These are phyloP conservation scores for Tetropium fuscum DNA, from an alignment of 2,888 invertebrate species.

Conservation along the genomic window DNA sequence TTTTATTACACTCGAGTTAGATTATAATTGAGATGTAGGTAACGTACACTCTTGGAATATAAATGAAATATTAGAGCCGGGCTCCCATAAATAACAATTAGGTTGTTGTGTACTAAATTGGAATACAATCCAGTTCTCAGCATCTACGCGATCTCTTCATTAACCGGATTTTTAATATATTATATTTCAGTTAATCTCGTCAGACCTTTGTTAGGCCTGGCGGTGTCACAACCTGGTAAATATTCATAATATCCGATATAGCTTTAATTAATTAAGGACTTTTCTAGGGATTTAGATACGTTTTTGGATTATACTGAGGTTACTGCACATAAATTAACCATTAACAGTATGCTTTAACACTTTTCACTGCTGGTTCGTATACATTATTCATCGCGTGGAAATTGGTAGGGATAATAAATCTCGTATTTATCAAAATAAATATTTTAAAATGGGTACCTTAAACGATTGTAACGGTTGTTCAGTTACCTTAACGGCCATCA, in stretches of 20 bases:
- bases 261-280: slow-evolving; percentile 14
- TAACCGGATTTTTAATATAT: slow-evolving; percentile 57
- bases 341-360: slow-evolving; percentile 37
- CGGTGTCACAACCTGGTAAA: slow-evolving; percentile 8
- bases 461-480: slow-evolving; percentile 18
- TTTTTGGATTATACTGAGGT: slow-evolving; percentile 30
- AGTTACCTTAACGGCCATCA: slow-evolving; percentile 3
- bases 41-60: slow-evolving; percentile 49
- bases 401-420: slow-evolving; percentile 37
- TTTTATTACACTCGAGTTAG: slow-evolving; percentile 45
- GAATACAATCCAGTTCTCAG: slow-evolving; percentile 58
- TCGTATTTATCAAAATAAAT: slow-evolving; percentile 33
- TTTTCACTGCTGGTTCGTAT: slow-evolving; percentile 32
- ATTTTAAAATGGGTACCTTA: slow-evolving; percentile 15
- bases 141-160: slow-evolving; percentile 57
- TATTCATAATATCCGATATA: slow-evolving; percentile 26
- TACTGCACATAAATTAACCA: slow-evolving; percentile 40
- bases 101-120: slow-evolving; percentile 58
- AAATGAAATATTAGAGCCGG: slow-evolving; percentile 59
- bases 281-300: slow-evolving; percentile 18
- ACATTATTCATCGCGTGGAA: slow-evolving; percentile 38
- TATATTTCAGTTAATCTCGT: slow-evolving; percentile 46
- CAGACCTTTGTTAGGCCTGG: slow-evolving; percentile 9
- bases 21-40: slow-evolving; percentile 49
- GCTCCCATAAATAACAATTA: slow-evolving; percentile 62